phyloP scores from a whole-genome alignment of 2,888 invertebrate genomes.

The Mongoloraphidia duomilia region DNA sequence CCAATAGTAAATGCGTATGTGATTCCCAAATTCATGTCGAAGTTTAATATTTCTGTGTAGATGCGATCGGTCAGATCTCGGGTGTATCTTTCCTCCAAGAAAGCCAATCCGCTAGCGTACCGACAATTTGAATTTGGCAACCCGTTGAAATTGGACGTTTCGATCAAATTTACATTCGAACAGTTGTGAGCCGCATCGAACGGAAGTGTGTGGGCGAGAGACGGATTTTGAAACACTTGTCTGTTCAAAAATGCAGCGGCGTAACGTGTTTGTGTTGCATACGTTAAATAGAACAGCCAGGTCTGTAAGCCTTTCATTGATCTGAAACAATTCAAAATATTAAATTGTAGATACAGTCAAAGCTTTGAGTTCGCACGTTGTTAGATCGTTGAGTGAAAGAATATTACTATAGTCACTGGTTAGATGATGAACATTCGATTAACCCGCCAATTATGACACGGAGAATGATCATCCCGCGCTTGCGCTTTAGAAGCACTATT shows the following conservation, averaged over 20 bases:
- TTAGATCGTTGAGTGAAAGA: too few species aligned
- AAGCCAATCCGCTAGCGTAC: constrained; percentile 56
- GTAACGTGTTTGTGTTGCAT: constrained; percentile 65
- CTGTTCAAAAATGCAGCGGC: constrained; percentile 61
- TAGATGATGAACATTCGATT: too few species aligned
- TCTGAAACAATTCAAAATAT: constrained; percentile 30
- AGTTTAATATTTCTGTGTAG: constrained; percentile 43
- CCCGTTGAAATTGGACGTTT: constrained; percentile 35
- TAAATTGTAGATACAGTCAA: neutral
- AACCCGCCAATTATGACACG: too few species aligned
- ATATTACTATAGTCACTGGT: too few species aligned
- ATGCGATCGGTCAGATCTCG: constrained; percentile 40
- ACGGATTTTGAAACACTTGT: constrained; percentile 46
- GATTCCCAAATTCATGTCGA: constrained; percentile 67
- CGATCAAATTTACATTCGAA: constrained; percentile 36
- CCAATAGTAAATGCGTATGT: constrained; percentile 72
- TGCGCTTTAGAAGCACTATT: too few species aligned
- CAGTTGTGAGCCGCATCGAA: constrained; percentile 41
- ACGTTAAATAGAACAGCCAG: constrained; percentile 68
- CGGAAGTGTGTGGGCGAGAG: constrained; percentile 30
- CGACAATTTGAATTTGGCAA: constrained; percentile 41
- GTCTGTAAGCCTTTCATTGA: constrained; percentile 66
- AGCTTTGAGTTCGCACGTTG: too few species aligned
- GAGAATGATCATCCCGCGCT: too few species aligned
- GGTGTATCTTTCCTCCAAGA: constrained; percentile 55